Conservation (phyloP, 1,140 invertebrate genomes). For the Drosophila paulistorum region DNA sequence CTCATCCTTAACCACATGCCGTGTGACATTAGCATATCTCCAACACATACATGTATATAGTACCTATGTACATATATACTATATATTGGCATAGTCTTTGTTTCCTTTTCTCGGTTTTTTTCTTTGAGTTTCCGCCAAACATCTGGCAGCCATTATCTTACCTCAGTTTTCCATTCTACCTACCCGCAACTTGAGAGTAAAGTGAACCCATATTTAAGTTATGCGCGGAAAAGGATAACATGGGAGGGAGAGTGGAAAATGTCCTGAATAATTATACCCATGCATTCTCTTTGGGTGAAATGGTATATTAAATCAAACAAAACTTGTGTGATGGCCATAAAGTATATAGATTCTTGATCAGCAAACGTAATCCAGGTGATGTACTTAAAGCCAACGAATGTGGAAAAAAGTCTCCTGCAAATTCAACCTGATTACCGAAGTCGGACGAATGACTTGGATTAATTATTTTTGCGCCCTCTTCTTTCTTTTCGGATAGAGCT, state of each 20-base stretch:
- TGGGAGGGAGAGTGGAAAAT: background rate
- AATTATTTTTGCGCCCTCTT: background rate
- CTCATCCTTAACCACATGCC: background rate
- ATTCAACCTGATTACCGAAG: no score
- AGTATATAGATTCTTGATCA: no score
- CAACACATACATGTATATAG: no score
- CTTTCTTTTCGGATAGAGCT: no score
- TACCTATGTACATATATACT: background rate
- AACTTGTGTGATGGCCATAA: no score
- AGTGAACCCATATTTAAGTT: constrained; percentile 9
- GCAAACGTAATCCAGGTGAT: no score
- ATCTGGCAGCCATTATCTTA: background rate
- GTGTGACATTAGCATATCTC: background rate
- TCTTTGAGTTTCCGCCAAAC: background rate
- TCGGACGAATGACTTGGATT: no score
- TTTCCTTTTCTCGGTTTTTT: background rate
- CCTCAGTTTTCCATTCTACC: background rate
- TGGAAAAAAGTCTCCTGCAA: no score
- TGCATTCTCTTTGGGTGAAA: background rate
- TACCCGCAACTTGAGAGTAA: background rate
- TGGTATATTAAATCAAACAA: no score
- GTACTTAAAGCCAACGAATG: no score
- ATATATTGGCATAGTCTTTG: constrained; percentile 1
- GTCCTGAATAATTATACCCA: background rate
- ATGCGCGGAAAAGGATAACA: background rate